Base-by-base conservation (phyloP, 2,113 vertebrate genomes). In the Erpornis zantholeuca region DNA sequence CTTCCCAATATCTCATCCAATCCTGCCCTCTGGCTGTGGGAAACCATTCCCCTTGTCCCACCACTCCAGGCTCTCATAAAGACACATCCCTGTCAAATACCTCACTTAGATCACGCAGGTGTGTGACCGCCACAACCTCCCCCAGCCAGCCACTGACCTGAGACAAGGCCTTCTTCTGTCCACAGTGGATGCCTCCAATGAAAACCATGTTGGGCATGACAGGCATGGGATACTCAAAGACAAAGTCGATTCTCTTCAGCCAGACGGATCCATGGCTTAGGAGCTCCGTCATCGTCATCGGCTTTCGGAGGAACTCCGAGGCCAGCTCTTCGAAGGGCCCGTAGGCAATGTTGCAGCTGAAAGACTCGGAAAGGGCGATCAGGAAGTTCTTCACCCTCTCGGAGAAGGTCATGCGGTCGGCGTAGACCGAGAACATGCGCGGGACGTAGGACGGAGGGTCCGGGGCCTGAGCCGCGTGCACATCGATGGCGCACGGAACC, bases 161-260 rank as follows among this genome's bases (percentile, higher is more conserved):
- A 69, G 82, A 8, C 45, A 98, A 56, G 0, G 11, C n/a, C 31
- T 91, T 95, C n/a, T 25, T 86, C 87, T 59, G 63, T n/a, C 49
- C 89, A 5, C 98, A 98, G 82, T 79, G 97, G 72, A 97, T 98
- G 50, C 99, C 99, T 57, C 98, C 99, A 7, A 98, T 97, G 35
- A 98, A 97, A 36, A 98, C 44, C 71, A 98, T 91, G 31, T 98
- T 99, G 29, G 98, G 98, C 98, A 99, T 98, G 45, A 98, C 38
- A 4, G 98, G 98, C 21, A 96, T 97, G 11, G 99, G 98, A 27
- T 97, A 97, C 27, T 99, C 98, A 12, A 99, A 90, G 7, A 95
- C 98, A 87, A 99, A 98, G 94, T 99, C 98, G 0, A 95, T 76
- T 77, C 98, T 98, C 63, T 98, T 84, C 77, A 99, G 96, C 98